Conservation (phyloP, 1,140 invertebrate species). For the Danaus melanippus region DNA sequence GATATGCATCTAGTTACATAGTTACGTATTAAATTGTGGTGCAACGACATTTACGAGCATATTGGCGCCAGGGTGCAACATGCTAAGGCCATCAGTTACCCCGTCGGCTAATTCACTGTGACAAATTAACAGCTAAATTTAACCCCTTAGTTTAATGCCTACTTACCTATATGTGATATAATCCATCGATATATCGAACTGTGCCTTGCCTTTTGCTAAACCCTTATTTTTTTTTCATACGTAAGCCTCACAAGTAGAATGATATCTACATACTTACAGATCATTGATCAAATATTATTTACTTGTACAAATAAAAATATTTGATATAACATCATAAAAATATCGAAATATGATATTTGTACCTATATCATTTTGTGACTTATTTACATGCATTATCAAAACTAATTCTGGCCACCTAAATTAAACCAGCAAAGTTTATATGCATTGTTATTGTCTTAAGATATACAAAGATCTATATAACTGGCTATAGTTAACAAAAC, state of each 20-base stretch:
- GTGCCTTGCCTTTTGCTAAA: too few relatives aligned
- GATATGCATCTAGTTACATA: constrained; percentile 55
- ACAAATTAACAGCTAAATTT: constrained; percentile 69
- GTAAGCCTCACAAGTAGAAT: too few relatives aligned
- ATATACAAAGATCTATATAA: constrained; percentile 26
- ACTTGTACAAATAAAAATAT: too few relatives aligned
- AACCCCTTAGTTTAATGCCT: constrained; percentile 30
- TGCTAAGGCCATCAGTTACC: constrained; percentile 67
- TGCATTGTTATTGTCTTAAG: constrained; percentile 35
- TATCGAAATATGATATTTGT: too few relatives aligned
- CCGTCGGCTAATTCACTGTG: constrained; percentile 68
- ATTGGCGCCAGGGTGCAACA: constrained; percentile 67
- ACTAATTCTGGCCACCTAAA: too few relatives aligned
- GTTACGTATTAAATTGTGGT: constrained; percentile 63
- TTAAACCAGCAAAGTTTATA: too few relatives aligned
- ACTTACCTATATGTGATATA: constrained; percentile 22
- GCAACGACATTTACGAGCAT: constrained; percentile 61
- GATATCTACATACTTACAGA: too few relatives aligned
- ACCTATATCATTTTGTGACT: too few relatives aligned
- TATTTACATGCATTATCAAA: too few relatives aligned
- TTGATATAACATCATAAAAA: too few relatives aligned
- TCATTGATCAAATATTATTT: too few relatives aligned
- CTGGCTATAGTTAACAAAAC: constrained; percentile 34
- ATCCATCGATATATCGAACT: constrained; percentile 8
- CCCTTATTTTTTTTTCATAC: too few relatives aligned